phyloP scores from a whole-genome alignment of 2,888 invertebrate genomes.

The Clitarchus hookeri region DNA sequence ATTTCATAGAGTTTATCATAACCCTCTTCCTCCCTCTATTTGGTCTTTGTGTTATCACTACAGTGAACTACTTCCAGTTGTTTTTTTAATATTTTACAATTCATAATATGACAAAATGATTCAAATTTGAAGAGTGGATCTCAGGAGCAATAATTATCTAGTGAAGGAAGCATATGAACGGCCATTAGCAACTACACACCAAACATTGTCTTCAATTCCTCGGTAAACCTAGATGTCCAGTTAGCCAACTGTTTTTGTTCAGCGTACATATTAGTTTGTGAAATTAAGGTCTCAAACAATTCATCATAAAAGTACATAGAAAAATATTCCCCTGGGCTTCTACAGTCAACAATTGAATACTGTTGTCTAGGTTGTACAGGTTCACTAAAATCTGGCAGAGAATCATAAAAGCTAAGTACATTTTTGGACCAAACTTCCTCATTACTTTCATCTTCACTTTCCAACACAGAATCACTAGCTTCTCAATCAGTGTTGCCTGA shows the following conservation, averaged over 20 bases:
- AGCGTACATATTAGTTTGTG: conserved; percentile 32
- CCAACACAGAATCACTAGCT: too few relatives aligned
- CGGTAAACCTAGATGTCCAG: conserved; percentile 25
- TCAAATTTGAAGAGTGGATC: conserved; percentile 45
- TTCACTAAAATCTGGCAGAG: too few relatives aligned
- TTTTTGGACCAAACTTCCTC: too few relatives aligned
- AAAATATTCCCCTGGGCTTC: too few relatives aligned
- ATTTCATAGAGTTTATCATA: neutral
- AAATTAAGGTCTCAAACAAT: neutral
- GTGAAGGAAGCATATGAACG: conserved; percentile 29
- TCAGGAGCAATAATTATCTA: conserved; percentile 36
- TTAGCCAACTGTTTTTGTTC: conserved; percentile 27
- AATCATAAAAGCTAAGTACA: too few relatives aligned
- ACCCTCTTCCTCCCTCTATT: neutral
- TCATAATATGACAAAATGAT: conserved; percentile 43
- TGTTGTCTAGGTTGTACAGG: too few relatives aligned
- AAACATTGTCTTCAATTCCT: conserved; percentile 31
- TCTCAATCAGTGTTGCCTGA: too few relatives aligned
- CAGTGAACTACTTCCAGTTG: too few relatives aligned
- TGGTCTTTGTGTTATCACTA: neutral
- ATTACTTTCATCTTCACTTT: too few relatives aligned
- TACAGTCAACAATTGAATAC: too few relatives aligned
- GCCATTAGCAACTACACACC: conserved; percentile 31
- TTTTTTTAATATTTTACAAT: too few relatives aligned
- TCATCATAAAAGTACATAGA: neutral